Percentiles rank a stretch among this genome's conserved stretches.
Evolutionary conservation across 2,888 invertebrate genomes (phyloP).

Genomic region (Clunio marinus): DNA sequence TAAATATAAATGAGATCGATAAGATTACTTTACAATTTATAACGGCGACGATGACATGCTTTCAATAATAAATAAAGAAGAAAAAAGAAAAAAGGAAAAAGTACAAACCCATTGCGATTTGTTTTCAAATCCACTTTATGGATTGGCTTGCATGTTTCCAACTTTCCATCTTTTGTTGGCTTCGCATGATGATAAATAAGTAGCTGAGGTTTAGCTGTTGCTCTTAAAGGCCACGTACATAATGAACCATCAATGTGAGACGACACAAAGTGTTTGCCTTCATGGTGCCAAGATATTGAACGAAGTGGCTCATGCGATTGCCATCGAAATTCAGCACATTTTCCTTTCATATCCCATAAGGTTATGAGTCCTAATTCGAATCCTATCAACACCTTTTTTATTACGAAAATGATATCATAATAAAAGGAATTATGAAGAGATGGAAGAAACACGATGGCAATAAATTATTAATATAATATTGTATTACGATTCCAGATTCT

Average conservation of each 20-base stretch:
- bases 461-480: neutral
- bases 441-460: neutral
- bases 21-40: no score
- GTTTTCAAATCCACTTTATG: conserved; percentile 95
- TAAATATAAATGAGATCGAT: neutral
- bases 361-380: conserved; percentile 93
- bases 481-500: neutral
- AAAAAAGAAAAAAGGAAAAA: no score
- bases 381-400: conserved; percentile 82
- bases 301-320: conserved; percentile 71
- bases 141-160: conserved; percentile 91
- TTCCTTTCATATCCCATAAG: conserved; percentile 90
- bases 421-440: no score
- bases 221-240: conserved; percentile 84
- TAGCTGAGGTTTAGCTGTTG: conserved; percentile 70
- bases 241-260: conserved; percentile 95
- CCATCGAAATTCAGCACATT: conserved; percentile 80
- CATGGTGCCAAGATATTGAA: conserved; percentile 94
- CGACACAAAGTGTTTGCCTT: conserved; percentile 95
- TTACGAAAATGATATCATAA: conserved; percentile 41
- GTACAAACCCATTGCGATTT: conserved; percentile 71
- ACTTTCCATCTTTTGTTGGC: conserved; percentile 85
- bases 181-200: conserved; percentile 90
- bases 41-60: no score
- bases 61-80: no score